Conservation (phyloP, 2,113 vertebrate genomes). For the Terrapene triunguis region DNA sequence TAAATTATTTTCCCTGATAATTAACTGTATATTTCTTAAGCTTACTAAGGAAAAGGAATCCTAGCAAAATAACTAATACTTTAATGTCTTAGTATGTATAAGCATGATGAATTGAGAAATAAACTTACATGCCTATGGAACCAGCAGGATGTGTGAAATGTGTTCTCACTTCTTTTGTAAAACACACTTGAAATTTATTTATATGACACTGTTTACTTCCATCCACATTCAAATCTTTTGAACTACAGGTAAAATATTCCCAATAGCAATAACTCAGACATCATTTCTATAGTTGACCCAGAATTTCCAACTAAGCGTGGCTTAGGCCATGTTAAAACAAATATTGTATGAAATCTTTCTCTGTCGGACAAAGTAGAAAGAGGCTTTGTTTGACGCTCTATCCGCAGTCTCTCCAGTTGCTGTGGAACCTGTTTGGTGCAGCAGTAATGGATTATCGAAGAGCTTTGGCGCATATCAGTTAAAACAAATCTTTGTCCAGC, state of each 20-base stretch:
- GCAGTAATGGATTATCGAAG: background rate
- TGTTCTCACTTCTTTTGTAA: no score
- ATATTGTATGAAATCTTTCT: background rate
- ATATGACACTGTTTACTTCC: background rate
- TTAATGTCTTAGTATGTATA: no score
- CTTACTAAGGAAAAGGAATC: background rate
- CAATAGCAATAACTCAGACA: background rate
- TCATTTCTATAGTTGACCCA: no score
- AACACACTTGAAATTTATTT: background rate
- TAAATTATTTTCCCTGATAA: background rate
- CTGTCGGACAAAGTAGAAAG: background rate
- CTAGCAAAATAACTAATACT: background rate
- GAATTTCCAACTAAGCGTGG: no score
- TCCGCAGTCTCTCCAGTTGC: background rate
- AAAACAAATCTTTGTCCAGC: background rate
- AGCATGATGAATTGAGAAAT: no score
- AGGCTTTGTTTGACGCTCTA: background rate
- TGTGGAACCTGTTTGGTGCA: background rate
- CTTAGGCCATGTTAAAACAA: background rate
- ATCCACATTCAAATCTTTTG: background rate
- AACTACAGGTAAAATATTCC: background rate
- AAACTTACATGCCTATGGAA: background rate
- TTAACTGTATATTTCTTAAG: background rate
- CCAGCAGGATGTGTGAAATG: background rate
- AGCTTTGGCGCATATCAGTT: background rate